phyloP scores from a whole-genome alignment of 2,113 vertebrate genomes.

The Bubo bubo region DNA sequence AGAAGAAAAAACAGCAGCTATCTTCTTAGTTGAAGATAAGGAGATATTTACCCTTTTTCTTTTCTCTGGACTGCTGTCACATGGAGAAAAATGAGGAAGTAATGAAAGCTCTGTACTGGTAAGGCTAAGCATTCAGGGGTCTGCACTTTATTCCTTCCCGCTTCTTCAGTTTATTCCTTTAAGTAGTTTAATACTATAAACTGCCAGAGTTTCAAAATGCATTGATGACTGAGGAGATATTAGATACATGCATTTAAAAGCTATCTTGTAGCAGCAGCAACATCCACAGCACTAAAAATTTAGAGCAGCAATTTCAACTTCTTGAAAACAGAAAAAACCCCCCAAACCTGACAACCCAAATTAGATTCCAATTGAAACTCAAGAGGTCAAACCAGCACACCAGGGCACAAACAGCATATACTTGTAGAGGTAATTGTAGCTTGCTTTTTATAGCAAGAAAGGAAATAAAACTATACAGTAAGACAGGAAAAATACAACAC shows the following conservation, averaged over 20 bases:
- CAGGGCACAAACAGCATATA: not conserved
- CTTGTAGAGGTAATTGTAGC: not conserved
- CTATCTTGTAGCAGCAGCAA: not conserved
- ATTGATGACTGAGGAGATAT: not conserved
- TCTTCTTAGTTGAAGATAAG: not conserved
- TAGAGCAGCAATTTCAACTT: not conserved
- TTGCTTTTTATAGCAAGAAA: not conserved
- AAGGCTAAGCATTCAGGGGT: not conserved
- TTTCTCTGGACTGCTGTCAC: not conserved
- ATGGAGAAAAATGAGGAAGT: not conserved
- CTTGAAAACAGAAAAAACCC: not conserved
- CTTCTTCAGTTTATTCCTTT: not conserved
- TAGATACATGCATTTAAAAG: not conserved
- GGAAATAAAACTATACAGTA: not conserved
- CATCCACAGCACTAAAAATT: not conserved
- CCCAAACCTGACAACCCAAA: not conserved
- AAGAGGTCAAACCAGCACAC: not conserved
- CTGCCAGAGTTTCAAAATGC: not conserved
- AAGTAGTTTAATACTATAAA: not conserved
- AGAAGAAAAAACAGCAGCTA: not conserved
- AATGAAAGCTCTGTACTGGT: not conserved
- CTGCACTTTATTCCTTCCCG: not conserved
- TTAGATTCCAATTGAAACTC: not conserved
- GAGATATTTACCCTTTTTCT: not conserved
- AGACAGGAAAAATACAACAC: not conserved